Percentiles rank a stretch among this genome's conserved stretches.
Conservation (phyloP, 2,113 vertebrate species). For the Porphyrio hochstetteri region DNA sequence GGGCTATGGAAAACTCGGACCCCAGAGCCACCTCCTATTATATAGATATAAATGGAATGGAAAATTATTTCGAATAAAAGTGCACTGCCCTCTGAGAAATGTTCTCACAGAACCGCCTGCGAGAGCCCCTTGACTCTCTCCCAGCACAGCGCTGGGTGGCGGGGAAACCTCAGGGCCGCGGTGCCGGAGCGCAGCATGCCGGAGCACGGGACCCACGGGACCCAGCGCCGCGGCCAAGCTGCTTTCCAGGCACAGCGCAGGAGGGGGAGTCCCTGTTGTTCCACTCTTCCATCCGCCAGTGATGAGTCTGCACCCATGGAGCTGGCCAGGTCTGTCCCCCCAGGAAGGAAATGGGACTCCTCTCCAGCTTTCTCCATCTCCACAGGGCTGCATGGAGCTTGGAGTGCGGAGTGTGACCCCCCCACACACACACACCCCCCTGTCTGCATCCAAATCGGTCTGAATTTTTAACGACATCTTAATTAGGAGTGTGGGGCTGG, state of each 20-base stretch:
- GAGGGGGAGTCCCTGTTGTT: not conserved
- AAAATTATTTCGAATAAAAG: slow-evolving; percentile 72
- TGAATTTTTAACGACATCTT: not conserved
- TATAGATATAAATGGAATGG: slow-evolving; percentile 79
- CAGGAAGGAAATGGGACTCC: accelerated
- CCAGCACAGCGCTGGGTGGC: not conserved
- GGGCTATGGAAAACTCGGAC: slow-evolving; percentile 72
- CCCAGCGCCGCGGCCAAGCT: accelerated
- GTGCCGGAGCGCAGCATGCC: not conserved
- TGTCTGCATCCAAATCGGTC: not conserved
- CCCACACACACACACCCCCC: not conserved
- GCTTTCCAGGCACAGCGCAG: not conserved
- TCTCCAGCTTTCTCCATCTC: not conserved
- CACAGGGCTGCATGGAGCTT: accelerated
- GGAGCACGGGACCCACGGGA: not conserved
- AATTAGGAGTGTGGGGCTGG: not conserved
- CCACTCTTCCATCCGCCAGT: accelerated
- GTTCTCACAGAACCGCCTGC: slow-evolving; percentile 72
- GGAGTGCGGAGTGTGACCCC: not conserved
- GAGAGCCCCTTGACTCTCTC: slow-evolving; percentile 46
- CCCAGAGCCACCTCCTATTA: slow-evolving; percentile 69
- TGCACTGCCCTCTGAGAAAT: slow-evolving; percentile 72
- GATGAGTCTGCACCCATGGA: not conserved
- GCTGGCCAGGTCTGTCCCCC: accelerated
- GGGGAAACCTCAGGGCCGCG: not conserved